A percentile compares a stretch with the other conserved stretches of the same genome.
phyloP scores from a whole-genome alignment of 2,888 invertebrate species.

The Tuta absoluta region DNA sequence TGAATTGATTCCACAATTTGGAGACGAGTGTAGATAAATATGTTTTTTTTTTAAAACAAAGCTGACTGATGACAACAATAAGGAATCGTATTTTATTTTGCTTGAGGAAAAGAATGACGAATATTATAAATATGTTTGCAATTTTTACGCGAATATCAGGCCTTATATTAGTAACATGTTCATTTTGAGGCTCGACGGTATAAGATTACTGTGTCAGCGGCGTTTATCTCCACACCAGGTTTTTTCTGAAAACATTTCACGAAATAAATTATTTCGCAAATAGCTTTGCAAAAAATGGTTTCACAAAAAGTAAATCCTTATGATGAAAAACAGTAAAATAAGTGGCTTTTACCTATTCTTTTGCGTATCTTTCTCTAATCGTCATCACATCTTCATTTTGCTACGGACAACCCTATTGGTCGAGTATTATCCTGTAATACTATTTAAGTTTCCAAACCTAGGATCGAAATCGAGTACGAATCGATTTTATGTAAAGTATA shows the following conservation, averaged over 20 bases:
- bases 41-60: too few species aligned
- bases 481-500: too few species aligned
- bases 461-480: background rate
- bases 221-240: constrained; percentile 64
- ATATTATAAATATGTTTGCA: background rate
- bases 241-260: background rate
- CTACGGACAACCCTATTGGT: too few species aligned
- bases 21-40: too few species aligned
- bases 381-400: too few species aligned
- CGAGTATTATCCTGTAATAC: too few species aligned
- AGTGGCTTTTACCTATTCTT: too few species aligned
- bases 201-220: constrained; percentile 71
- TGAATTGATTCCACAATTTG: too few species aligned
- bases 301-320: too few species aligned
- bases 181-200: constrained; percentile 66
- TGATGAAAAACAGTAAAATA: too few species aligned
- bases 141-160: constrained; percentile 34
- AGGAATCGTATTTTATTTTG: background rate
- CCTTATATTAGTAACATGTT: constrained; percentile 59
- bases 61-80: background rate
- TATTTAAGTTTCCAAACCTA: background rate
- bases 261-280: background rate
- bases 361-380: too few species aligned
- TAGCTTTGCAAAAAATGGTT: background rate
- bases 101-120: background rate